Conservation (phyloP, 2,888 invertebrate species). For the Micoletzkya japonica region DNA sequence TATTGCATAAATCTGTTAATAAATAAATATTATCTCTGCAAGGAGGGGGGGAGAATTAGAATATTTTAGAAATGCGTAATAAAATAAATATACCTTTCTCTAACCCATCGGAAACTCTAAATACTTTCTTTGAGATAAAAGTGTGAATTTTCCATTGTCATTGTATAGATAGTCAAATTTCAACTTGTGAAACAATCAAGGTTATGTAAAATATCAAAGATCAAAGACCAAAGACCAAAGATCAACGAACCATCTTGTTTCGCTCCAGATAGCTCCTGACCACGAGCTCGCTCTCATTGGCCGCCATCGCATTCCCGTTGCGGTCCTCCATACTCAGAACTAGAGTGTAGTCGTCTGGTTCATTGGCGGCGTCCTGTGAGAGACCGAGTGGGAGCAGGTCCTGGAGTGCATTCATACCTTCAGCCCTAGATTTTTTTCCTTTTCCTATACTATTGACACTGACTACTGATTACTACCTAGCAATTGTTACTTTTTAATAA, state of each 20-base stretch:
- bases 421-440: background rate
- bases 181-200: too few relatives aligned
- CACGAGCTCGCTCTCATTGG: conserved; percentile 13
- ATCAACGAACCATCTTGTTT: background rate
- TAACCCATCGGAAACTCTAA: too few relatives aligned
- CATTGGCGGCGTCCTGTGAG: background rate
- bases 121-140: too few relatives aligned
- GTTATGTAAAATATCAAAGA: too few relatives aligned
- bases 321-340: conserved; percentile 7
- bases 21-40: background rate
- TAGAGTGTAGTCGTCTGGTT: background rate
- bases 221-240: too few relatives aligned
- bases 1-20: too few relatives aligned
- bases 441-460: background rate
- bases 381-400: conserved; percentile 12
- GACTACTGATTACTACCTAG: background rate
- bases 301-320: conserved; percentile 17
- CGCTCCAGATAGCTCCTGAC: conserved; percentile 8
- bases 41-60: background rate
- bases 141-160: too few relatives aligned
- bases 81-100: too few relatives aligned
- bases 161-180: too few relatives aligned
- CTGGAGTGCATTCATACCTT: background rate
- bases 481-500: conserved; percentile 5
- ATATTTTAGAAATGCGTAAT: background rate